phyloP scores from a whole-genome alignment of 92 coral and sea anemone genomes.

The Epizoanthus fatuus region DNA sequence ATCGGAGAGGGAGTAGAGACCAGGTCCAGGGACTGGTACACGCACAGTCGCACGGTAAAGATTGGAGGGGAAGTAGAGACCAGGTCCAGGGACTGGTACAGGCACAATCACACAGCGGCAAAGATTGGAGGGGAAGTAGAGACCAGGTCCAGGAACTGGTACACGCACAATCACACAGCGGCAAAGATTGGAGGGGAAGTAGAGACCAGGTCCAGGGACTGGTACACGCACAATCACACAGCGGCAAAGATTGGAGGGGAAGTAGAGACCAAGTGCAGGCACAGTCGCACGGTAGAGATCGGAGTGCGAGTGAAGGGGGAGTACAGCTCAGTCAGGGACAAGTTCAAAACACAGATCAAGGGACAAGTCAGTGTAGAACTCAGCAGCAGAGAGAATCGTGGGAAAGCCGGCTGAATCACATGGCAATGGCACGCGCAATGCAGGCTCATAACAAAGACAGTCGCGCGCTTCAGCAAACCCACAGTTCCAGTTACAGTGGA shows the following conservation, averaged over 20 bases:
- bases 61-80: neutral
- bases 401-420: slow-evolving; percentile 31
- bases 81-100: neutral
- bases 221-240: no score
- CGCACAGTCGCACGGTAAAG: neutral
- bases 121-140: no score
- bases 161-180: no score
- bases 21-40: slow-evolving; percentile 2
- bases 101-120: no score
- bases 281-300: neutral
- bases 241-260: no score
- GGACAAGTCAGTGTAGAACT: neutral
- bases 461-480: slow-evolving; percentile 30
- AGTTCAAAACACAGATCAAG: neutral
- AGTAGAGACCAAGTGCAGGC: neutral
- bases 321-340: neutral
- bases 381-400: slow-evolving; percentile 20
- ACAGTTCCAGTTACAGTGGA: slow-evolving; percentile 9
- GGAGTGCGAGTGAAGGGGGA: neutral
- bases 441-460: slow-evolving; percentile 33
- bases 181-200: no score
- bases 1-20: no score
- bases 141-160: neutral
- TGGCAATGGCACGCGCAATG: slow-evolving; percentile 28
- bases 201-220: neutral